A percentile compares a stretch with the other conserved stretches of the same genome.
These are phyloP conservation scores for Cephalopachus bancanus DNA, from an alignment of 2,797 vertebrate genomes.

Conservation along the genomic window DNA sequence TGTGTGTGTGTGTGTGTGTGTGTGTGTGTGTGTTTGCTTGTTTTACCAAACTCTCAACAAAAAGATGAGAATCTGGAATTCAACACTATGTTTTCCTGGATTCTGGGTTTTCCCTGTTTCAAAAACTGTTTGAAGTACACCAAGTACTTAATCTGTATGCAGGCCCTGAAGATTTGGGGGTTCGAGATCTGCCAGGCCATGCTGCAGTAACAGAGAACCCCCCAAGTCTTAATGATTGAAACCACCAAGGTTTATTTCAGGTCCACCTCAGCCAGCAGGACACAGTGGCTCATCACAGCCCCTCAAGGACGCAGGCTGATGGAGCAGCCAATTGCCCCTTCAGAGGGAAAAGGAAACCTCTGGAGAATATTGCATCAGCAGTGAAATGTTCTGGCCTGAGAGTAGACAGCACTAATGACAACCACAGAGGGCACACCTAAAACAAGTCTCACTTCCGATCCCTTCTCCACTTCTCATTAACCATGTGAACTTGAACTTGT, in stretches of 20 bases:
- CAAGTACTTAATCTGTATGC: neutral
- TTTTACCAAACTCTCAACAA: slow-evolving; percentile 33
- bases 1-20: neutral
- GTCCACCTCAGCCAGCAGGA: too few species aligned
- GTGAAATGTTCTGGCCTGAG: neutral
- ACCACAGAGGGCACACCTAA: neutral
- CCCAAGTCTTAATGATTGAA: neutral
- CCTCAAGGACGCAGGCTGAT: neutral
- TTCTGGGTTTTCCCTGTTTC: slow-evolving; percentile 23
- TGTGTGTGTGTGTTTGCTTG: neutral
- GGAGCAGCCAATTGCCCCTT: neutral
- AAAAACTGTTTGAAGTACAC: neutral
- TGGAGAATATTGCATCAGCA: neutral
- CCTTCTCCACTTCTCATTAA: slow-evolving; percentile 4
- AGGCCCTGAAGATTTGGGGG: neutral
- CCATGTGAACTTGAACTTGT: neutral
- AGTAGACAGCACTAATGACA: neutral
- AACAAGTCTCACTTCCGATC: neutral
- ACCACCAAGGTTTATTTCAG: neutral
- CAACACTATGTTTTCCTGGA: neutral
- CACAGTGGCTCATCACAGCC: neutral
- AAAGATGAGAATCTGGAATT: slow-evolving; percentile 23
- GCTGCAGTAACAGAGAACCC: slow-evolving; percentile 14
- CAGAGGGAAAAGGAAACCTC: neutral
- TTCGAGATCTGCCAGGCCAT: neutral